Base-by-base conservation (phyloP, 2,113 vertebrate genomes). In the Coptodon rendalli region DNA sequence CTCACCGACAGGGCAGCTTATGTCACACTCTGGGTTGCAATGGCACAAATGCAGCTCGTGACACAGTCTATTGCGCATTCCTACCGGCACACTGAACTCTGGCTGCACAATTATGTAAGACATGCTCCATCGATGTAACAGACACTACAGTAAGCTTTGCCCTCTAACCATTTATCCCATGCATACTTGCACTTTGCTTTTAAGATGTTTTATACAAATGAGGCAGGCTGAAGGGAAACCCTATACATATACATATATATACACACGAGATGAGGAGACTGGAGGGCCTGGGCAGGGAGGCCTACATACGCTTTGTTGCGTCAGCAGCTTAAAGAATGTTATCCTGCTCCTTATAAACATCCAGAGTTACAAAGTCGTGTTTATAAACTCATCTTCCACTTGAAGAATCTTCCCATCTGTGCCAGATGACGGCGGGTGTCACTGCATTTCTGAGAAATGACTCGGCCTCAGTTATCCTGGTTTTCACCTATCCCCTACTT, bases 11-110 rank as follows among this genome's bases (percentile, higher is more conserved):
- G 83, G 87, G 85, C 6, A 50, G 92, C 92, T 91, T 92, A 93
- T 93, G 91, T 95, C 92, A 93, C 91, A 81, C 91, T 91, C 82
- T 14, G 63, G 87, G 81, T 90, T 89, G 95, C 92, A 94, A 83
- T 93, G 95, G 91, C 93, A 94, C 90, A 88, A 88, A 94, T 89
- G 92, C 89, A 93, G 92, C 95, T 94, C 88, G 94, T 95, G 94
- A 96, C 93, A 93, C 86, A 92, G 92, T 87, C 91, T 91, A 93
- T 88, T 93, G 93, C 94, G 91, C 93, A 94, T 95, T 95, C 94
- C 94, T 90, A 71, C 89, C 89, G 56, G 93, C 87, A 82, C 87
- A 90, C 88, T 94, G 93, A 94, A 95, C 95, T 92, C 92, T 94
- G 89, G 50, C 92, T 90, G 90, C 88, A 91, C 90, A 93, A 93